phyloP scores from a whole-genome alignment of 2,113 vertebrate genomes.

The Oryzias javanicus region DNA sequence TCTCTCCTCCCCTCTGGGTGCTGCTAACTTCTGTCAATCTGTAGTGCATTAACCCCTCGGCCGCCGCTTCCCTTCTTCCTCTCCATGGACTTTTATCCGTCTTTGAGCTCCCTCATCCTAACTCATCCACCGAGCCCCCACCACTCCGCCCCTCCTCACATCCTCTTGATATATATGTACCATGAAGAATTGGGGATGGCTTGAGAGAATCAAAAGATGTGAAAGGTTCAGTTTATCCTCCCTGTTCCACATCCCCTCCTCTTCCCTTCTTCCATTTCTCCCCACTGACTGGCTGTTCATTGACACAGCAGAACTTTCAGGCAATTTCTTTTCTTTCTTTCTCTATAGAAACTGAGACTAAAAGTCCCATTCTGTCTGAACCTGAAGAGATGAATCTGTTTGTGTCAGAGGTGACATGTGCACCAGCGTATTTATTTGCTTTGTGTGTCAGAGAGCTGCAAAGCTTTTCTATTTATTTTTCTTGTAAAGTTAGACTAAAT shows the following conservation, averaged over 20 bases:
- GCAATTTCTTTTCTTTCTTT: constrained; percentile 7
- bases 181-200: constrained; percentile 57
- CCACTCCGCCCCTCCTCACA: constrained; percentile 15
- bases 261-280: constrained; percentile 31
- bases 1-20: constrained; percentile 72
- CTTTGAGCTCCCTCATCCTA: constrained; percentile 23
- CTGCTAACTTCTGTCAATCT: constrained; percentile 77
- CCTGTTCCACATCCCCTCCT: constrained; percentile 21
- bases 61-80: constrained; percentile 53
- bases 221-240: constrained; percentile 48
- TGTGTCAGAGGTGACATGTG: constrained; percentile 6
- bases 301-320: constrained; percentile 49
- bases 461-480: constrained; percentile 25
- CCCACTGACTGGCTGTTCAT: constrained; percentile 31
- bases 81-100: constrained; percentile 56
- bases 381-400: constrained; percentile 3
- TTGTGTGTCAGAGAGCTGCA: constrained; percentile 18
- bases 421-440: constrained; percentile 35
- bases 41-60: constrained; percentile 77
- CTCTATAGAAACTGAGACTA: neutral
- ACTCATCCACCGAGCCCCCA: constrained; percentile 4
- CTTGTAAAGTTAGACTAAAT: constrained; percentile 25
- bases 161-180: constrained; percentile 51
- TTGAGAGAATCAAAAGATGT: constrained; percentile 58
- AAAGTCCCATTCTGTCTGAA: constrained; percentile 3